Base-by-base conservation (phyloP, 1,140 invertebrate species). In the Lepidurus arcticus region DNA sequence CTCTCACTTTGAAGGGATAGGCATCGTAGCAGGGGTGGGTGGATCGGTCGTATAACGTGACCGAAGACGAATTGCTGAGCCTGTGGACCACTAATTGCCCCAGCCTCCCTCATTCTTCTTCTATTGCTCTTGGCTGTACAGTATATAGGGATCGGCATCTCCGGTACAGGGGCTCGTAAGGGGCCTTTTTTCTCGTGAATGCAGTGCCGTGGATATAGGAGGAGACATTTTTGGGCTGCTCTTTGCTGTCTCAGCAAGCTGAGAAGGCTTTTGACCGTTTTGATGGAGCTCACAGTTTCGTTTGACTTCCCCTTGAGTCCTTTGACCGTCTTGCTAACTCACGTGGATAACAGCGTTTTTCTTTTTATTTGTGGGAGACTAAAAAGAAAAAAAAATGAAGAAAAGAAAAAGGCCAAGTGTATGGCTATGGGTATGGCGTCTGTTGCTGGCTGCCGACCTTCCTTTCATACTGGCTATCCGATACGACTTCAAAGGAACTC, bases 401-500 rank as follows among this genome's bases (percentile, higher is more conserved):
- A 65, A 65, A 65, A 65, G 53, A 7, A 65, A 65, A 65, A 65
- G n/a, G 53, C 53, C 53, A 65, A 65, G 53, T 65, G 53, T 65
- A 21, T 21, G 53, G n/a, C 53, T 34, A 34, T 34, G 34, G 34
- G 34, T 34, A 34, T 3, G 34, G 34, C 34, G 34, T 34, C 34
- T 65, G 53, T 21, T 13, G n/a, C n/a, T 65, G 53, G 53, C 21
- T 65, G 53, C 53, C 53, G 13, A 21, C 53, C 53, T 65, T 65
- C 53, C 53, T 65, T 65, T 65, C 53, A 65, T 65, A 65, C 53
- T 65, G 53, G 53, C 53, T 65, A 65, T 65, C 53, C 53, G 53
- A 65, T 65, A 65, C 53, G 53, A 65, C 53, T 65, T 65, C 53
- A 65, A 65, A 65, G 53, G 53, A 65, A 65, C 53, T 13, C 13